Percentiles rank a stretch among this genome's conserved stretches.
These are phyloP conservation scores for Platygyra sinensis DNA, from an alignment of 64 coral and sea anemone species.

Conservation along the genomic window DNA sequence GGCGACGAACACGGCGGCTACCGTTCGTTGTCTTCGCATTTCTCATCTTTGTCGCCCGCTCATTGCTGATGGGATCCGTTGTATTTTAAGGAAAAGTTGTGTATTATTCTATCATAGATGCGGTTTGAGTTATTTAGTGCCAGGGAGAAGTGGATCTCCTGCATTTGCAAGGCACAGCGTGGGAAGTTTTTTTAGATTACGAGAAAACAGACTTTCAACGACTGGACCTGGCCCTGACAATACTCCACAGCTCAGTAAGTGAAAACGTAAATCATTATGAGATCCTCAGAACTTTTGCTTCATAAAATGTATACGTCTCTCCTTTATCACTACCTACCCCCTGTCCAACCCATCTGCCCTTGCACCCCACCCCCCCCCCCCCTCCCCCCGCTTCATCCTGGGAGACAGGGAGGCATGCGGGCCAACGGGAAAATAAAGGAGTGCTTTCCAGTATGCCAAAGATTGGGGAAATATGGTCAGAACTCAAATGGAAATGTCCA, in stretches of 20 bases:
- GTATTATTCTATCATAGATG: background rate
- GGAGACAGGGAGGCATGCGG: too few relatives aligned
- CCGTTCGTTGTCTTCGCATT: background rate
- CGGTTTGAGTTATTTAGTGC: background rate
- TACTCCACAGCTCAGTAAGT: conserved; percentile 6
- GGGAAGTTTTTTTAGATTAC: background rate
- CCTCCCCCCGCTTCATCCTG: too few relatives aligned
- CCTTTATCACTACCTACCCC: too few relatives aligned
- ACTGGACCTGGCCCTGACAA: background rate
- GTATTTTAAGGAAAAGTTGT: background rate
- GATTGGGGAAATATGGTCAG: too few relatives aligned
- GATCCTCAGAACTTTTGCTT: too few relatives aligned
- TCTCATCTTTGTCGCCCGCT: background rate
- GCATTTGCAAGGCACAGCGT: background rate
- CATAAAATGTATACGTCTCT: too few relatives aligned
- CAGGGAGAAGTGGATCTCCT: background rate
- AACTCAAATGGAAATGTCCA: too few relatives aligned
- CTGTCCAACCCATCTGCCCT: too few relatives aligned
- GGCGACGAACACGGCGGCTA: conserved; percentile 16
- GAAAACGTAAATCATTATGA: too few relatives aligned
- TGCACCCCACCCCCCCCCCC: too few relatives aligned
- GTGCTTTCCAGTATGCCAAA: too few relatives aligned
- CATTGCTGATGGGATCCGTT: background rate
- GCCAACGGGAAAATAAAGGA: too few relatives aligned
- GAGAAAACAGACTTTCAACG: conserved; percentile 22